phyloP scores from a whole-genome alignment of 2,797 vertebrate species.

The Parauchenoglanis ngamensis region DNA sequence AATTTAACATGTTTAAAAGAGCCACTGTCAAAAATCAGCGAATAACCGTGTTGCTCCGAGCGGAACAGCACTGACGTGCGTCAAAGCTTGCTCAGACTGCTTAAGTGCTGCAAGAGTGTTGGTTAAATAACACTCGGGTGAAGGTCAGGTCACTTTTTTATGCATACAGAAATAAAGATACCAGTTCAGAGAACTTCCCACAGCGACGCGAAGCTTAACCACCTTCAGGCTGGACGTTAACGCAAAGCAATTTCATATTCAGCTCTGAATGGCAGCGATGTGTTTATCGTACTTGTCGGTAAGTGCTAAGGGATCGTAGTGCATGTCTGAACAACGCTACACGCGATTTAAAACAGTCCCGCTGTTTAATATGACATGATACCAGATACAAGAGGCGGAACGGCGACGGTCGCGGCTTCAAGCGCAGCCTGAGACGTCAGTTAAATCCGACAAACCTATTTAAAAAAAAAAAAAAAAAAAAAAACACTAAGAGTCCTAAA shows the following conservation, averaged over 20 bases:
- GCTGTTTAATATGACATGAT: background rate
- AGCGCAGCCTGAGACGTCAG: too few relatives aligned
- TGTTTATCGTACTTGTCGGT: background rate
- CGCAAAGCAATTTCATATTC: background rate
- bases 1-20: background rate
- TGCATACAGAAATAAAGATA: background rate
- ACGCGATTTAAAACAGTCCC: background rate
- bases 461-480: too few relatives aligned
- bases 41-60: background rate
- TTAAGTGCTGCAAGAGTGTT: background rate
- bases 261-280: background rate
- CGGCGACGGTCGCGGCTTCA: background rate
- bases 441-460: background rate
- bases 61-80: background rate
- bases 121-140: background rate
- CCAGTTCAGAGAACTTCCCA: background rate
- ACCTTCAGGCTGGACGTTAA: background rate
- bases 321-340: background rate
- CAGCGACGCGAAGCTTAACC: background rate
- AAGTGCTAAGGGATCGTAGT: background rate
- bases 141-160: background rate
- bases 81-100: background rate
- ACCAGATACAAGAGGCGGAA: background rate
- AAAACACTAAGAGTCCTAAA: background rate
- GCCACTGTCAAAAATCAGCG: background rate